These are phyloP conservation scores for Hipposideros armiger DNA, from an alignment of 2,113 vertebrate genomes.

Conservation along the genomic window DNA sequence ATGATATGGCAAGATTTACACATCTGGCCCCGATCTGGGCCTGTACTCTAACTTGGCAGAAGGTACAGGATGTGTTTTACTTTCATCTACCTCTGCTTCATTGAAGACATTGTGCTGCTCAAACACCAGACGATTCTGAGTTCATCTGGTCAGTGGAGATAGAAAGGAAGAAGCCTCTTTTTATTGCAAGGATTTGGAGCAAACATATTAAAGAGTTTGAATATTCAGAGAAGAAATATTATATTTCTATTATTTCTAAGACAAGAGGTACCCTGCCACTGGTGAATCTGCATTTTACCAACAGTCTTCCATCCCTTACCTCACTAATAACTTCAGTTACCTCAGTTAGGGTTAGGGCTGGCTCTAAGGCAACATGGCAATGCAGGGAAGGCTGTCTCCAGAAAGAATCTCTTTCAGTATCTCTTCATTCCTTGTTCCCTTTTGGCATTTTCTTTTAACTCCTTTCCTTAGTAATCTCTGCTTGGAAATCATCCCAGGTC, in stretches of 20 bases:
- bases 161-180: conserved; percentile 5
- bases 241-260: neutral
- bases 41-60: conserved; percentile 59
- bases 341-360: neutral
- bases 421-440: neutral
- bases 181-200: neutral
- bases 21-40: conserved; percentile 68
- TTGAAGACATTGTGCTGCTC: neutral
- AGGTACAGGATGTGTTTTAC: conserved; percentile 62
- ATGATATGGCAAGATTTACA: conserved; percentile 9
- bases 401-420: neutral
- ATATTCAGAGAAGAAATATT: neutral
- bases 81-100: conserved; percentile 73
- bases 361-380: no score
- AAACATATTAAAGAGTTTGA: neutral
- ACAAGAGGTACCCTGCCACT: neutral
- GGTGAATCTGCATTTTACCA: neutral
- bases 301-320: neutral
- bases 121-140: conserved; percentile 12
- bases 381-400: neutral
- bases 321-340: neutral
- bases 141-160: neutral
- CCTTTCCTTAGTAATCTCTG: neutral
- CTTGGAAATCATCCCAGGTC: neutral
- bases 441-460: neutral